Conservation (phyloP, 2,888 invertebrate species). For the Ochropleura leucogaster region DNA sequence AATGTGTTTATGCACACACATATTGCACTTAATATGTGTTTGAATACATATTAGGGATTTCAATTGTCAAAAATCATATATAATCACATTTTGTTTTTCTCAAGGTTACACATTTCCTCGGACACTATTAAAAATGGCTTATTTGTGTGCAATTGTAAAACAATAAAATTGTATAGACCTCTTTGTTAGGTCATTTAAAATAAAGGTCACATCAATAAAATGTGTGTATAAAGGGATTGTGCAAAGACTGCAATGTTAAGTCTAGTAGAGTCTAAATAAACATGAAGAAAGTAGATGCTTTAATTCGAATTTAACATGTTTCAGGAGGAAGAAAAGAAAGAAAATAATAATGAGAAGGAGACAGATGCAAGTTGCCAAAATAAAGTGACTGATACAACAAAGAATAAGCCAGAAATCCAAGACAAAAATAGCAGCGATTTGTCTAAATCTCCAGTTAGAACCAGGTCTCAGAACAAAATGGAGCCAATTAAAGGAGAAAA, state of each 20-base stretch:
- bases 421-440: constrained; percentile 75
- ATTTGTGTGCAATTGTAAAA: constrained; percentile 6
- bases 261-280: neutral
- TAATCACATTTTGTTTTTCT: constrained; percentile 25
- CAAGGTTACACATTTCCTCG: constrained; percentile 50
- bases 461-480: constrained; percentile 89
- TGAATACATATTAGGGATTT: neutral
- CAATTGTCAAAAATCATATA: neutral
- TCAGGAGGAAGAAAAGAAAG: constrained; percentile 90
- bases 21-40: neutral
- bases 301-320: constrained; percentile 61
- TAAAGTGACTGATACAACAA: constrained; percentile 74
- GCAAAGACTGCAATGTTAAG: neutral
- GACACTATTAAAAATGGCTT: neutral
- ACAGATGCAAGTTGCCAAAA: constrained; percentile 76
- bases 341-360: constrained; percentile 85
- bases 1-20: constrained; percentile 1
- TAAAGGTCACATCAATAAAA: neutral
- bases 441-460: constrained; percentile 86
- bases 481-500: constrained; percentile 84
- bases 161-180: neutral
- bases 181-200: constrained; percentile 5
- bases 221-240: neutral
- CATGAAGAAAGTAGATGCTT: constrained; percentile 2
- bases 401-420: constrained; percentile 72